phyloP scores from a whole-genome alignment of 2,888 invertebrate species.

The Drosophila mettleri region DNA sequence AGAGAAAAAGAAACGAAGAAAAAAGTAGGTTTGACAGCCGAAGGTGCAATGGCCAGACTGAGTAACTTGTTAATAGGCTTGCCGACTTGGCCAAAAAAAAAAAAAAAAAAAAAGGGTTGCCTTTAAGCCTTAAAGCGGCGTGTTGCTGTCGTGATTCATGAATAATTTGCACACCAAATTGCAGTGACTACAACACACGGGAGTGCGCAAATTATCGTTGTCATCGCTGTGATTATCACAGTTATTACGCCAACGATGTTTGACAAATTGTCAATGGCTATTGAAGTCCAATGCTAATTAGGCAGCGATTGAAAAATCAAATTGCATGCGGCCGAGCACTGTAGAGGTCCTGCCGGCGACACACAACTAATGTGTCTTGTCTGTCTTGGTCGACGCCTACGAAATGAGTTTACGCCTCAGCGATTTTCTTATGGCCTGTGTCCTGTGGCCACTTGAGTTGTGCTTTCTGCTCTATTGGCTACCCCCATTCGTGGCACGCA shows the following conservation, averaged over 20 bases:
- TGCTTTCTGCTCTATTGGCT: slow-evolving; percentile 79
- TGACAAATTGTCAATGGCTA: slow-evolving; percentile 71
- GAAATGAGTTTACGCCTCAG: slow-evolving; percentile 61
- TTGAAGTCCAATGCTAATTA: slow-evolving; percentile 61
- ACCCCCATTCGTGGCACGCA: slow-evolving; percentile 66
- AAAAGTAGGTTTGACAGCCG: slow-evolving; percentile 14
- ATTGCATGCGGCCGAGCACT: slow-evolving; percentile 46
- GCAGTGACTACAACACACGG: slow-evolving; percentile 10
- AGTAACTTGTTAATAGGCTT: slow-evolving; percentile 46
- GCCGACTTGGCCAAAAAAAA: slow-evolving; percentile 1
- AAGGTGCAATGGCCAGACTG: slow-evolving; percentile 33
- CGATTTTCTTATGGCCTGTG: slow-evolving; percentile 59
- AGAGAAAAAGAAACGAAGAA: slow-evolving; percentile 11
- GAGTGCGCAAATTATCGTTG: slow-evolving; percentile 39
- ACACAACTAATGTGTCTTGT: slow-evolving; percentile 9
- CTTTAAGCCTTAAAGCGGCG: slow-evolving; percentile 12
- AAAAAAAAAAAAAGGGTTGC: too few relatives aligned
- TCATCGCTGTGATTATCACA: slow-evolving; percentile 66
- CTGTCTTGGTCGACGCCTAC: slow-evolving; percentile 59
- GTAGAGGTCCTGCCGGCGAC: slow-evolving; percentile 8
- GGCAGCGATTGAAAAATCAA: slow-evolving; percentile 79
- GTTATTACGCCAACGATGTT: slow-evolving; percentile 55
- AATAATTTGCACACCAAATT: slow-evolving; percentile 34
- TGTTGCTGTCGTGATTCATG: slow-evolving; percentile 11
- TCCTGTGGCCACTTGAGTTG: slow-evolving; percentile 71